A percentile compares a stretch with the other conserved stretches of the same genome.
Evolutionary conservation across 92 coral and sea anemone genomes (phyloP).

Genomic region (Parazoanthus atlanticus): DNA sequence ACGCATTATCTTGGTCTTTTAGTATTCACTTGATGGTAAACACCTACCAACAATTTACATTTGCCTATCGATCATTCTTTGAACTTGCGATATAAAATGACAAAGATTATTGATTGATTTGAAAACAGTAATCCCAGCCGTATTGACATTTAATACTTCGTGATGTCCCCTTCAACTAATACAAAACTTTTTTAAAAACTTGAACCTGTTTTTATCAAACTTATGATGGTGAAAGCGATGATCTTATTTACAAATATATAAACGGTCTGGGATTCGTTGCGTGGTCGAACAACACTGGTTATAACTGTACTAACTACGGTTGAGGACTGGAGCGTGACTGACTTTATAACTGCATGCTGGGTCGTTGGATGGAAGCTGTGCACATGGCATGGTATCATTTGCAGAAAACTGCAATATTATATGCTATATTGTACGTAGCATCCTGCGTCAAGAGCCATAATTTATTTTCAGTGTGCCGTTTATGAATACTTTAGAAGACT

Average conservation of each 20-base stretch:
- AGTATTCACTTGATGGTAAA: slow-evolving; percentile 38
- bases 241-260: not conserved
- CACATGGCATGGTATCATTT: not conserved
- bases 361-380: not conserved
- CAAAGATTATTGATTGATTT: slow-evolving; percentile 24
- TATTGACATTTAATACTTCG: slow-evolving; percentile 14
- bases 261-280: not conserved
- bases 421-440: not conserved
- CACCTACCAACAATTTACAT: slow-evolving; percentile 25
- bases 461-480: slow-evolving; percentile 2
- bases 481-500: slow-evolving; percentile 17
- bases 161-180: not conserved
- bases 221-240: not conserved
- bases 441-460: not conserved
- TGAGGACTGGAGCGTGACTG: slow-evolving; percentile 16
- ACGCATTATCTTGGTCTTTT: slow-evolving; percentile 10
- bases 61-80: slow-evolving; percentile 24
- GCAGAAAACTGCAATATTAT: not conserved
- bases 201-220: not conserved
- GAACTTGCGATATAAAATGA: slow-evolving; percentile 16
- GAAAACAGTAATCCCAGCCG: slow-evolving; percentile 6
- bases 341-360: not conserved
- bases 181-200: not conserved
- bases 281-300: not conserved
- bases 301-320: not conserved